Base-by-base conservation (phyloP, 2,888 invertebrate genomes). In the Metellina segmentata region DNA sequence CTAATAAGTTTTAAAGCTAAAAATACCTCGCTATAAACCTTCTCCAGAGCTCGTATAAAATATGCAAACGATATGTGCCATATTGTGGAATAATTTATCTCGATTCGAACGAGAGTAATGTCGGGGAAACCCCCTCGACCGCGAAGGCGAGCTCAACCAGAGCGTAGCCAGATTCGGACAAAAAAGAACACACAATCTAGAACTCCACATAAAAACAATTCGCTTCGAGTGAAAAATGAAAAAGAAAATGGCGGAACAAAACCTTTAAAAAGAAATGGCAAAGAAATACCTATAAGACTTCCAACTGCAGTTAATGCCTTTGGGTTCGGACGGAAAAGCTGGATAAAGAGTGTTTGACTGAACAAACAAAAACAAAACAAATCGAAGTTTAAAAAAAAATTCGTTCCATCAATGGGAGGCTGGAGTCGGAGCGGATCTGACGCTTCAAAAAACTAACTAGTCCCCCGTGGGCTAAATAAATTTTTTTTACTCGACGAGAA, bases 171-270 rank as follows among this genome's bases (percentile, higher is more conserved):
- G 61, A 61, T 61, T 16, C 61, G 77, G 85, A 69, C 77, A 13
- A n/a, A n/a, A n/a, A n/a, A 11, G 48, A 75, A 48, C 75, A 81
- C 13, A 74, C 75, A 74, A 88, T 81, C 88, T 81, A 69, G 61
- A 81, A 88, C 88, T 81, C 49, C 88, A 75, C 88, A 88, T 88
- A 88, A 88, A 88, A 88, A 88, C 88, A 81, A 88, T 81, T 88
- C 88, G 49, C 81, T 81, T 9, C 13, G 48, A n/a, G n/a, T 34
- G n/a, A 69, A n/a, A 69, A 78, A 70, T 19, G 49, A 70, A 61
- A 61, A 61, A 85, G 13, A 49, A 77, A 77, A 49, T 34, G 49
- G 49, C 34, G 16, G 49, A 77, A 49, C n/a, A 77, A 77, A 77
- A 77, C n/a, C 9, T 48, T n/a, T 11, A 16, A 49, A 34, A 49